Conservation (phyloP, 2,888 invertebrate species). For the Stenodema calcarata region DNA sequence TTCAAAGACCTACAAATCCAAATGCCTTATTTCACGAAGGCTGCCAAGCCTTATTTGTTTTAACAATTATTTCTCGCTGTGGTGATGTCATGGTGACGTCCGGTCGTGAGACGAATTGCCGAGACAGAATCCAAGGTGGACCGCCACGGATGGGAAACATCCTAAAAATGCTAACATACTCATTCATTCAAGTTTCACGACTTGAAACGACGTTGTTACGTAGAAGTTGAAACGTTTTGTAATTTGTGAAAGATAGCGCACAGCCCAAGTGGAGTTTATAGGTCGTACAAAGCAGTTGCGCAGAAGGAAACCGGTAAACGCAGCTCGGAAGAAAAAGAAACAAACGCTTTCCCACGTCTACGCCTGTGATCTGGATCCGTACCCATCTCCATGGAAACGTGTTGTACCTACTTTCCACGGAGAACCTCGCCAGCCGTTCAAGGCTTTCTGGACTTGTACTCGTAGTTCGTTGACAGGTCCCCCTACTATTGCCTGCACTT, state of each 20-base stretch:
- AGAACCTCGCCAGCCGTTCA: not conserved
- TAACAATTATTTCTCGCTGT: not conserved
- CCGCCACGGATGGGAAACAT: too few species aligned
- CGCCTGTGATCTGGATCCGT: not conserved
- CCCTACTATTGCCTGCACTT: not conserved
- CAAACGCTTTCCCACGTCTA: not conserved
- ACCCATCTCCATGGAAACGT: constrained; percentile 15
- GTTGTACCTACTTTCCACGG: constrained; percentile 1
- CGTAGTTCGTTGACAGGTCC: not conserved
- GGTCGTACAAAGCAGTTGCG: not conserved
- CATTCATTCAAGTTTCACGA: too few species aligned
- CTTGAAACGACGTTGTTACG: too few species aligned
- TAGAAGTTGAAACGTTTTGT: too few species aligned
- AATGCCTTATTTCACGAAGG: too few species aligned
- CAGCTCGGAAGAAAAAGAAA: not conserved
- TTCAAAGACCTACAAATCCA: too few species aligned
- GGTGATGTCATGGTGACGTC: not conserved
- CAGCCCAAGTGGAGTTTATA: not conserved
- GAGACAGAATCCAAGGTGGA: not conserved
- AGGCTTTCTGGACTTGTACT: not conserved
- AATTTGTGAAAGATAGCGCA: too few species aligned
- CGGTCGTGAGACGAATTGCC: not conserved
- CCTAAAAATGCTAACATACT: too few species aligned
- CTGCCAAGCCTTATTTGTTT: too few species aligned
- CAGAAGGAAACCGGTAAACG: not conserved